Conservation (phyloP, 2,888 invertebrate genomes). For the Thelaira solivaga region DNA sequence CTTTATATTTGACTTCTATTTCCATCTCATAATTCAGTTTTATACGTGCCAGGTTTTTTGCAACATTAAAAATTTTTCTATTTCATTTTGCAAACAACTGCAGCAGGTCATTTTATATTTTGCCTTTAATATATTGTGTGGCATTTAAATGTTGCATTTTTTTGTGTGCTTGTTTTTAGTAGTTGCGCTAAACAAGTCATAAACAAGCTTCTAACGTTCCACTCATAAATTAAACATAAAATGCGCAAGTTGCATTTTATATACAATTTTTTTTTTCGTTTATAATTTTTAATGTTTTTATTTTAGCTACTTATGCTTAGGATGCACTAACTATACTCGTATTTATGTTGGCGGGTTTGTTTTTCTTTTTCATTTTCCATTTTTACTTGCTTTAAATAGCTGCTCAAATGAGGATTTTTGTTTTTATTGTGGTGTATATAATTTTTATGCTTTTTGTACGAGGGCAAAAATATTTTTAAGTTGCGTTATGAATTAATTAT, state of each 20-base stretch:
- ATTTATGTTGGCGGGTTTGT: constrained; percentile 14
- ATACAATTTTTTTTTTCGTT: constrained; percentile 12
- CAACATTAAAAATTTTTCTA: not conserved
- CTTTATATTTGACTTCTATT: too few relatives aligned
- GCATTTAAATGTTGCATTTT: constrained; percentile 13
- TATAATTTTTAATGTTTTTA: not conserved
- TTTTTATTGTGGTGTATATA: constrained; percentile 29
- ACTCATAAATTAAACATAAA: constrained; percentile 62
- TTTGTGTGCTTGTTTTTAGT: not conserved
- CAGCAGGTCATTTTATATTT: constrained; percentile 25
- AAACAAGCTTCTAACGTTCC: constrained; percentile 54
- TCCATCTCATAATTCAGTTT: too few relatives aligned
- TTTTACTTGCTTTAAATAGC: constrained; percentile 1
- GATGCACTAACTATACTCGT: constrained; percentile 41
- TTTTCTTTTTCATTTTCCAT: not conserved
- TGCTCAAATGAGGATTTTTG: constrained; percentile 5
- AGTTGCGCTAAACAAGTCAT: constrained; percentile 43
- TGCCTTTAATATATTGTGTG: constrained; percentile 20
- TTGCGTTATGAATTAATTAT: constrained; percentile 57
- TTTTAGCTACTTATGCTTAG: constrained; percentile 39
- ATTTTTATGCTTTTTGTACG: constrained; percentile 51
- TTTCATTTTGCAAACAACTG: not conserved
- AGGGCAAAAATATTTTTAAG: constrained; percentile 46
- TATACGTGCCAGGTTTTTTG: not conserved
- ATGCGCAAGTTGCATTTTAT: constrained; percentile 60